Percentiles rank a stretch among this genome's conserved stretches.
These are phyloP conservation scores for Tragelaphus oryx DNA, from an alignment of 2,797 vertebrate genomes.

Conservation along the genomic window DNA sequence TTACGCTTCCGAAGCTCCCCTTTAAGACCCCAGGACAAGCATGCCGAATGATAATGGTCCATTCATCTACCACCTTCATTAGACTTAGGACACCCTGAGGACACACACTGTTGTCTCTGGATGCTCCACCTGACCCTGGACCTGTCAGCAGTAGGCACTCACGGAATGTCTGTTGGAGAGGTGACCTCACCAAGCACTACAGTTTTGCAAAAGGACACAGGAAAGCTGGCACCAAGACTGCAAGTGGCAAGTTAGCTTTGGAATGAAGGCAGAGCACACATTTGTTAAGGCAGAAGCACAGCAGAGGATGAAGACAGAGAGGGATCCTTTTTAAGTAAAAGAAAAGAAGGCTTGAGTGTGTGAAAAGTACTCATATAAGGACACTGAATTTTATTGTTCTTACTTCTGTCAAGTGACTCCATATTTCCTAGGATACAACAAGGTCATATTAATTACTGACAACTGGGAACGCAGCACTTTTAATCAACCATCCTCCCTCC, in stretches of 20 bases:
- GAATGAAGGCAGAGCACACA: neutral
- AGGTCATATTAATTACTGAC: slow-evolving; percentile 5
- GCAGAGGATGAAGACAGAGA: neutral
- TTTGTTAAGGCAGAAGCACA: neutral
- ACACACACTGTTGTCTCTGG: neutral
- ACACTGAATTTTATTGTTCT: neutral
- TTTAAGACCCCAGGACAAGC: neutral
- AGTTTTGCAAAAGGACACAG: neutral
- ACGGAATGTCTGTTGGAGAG: neutral
- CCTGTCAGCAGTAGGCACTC: neutral
- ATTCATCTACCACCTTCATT: neutral
- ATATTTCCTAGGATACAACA: neutral
- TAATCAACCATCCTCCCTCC: neutral
- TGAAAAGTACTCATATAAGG: neutral
- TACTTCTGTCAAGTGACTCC: slow-evolving; percentile 19
- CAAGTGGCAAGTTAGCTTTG: neutral
- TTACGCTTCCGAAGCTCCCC: neutral
- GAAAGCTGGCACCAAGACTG: neutral
- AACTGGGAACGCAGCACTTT: neutral
- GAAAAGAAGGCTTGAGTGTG: neutral
- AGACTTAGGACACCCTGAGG: neutral
- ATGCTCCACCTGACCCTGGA: neutral
- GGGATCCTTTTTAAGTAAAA: neutral
- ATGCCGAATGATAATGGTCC: neutral
- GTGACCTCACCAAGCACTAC: neutral